Base-by-base conservation (phyloP, 2,888 invertebrate genomes). In the Cosmopolites sordidus region DNA sequence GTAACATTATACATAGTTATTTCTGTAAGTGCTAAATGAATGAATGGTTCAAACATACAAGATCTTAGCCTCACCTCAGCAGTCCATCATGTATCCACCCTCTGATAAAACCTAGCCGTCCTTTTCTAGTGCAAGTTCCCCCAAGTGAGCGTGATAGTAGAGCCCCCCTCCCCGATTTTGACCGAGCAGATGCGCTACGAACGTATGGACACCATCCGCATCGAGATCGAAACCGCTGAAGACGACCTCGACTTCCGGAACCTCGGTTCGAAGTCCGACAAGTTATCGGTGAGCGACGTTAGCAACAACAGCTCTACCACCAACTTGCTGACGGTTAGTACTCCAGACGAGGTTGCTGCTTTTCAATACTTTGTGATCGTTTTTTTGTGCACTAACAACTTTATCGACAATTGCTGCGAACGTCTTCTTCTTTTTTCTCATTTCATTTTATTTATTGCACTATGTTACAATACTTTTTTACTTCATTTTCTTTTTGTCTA, bases 121-220 rank as follows among this genome's bases (percentile, higher is more conserved):
- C 51, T 56, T 53, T 64, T 61, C 58, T 64, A 63, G 72, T 66
- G 66, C 61, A 65, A 66, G 58, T 69, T 81, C 73, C 85, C 86
- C 58, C 82, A 81, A 76, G 84, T 86, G 54, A 83, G 83, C 71
- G 86, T 87, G 37, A 82, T 87, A 43, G 84, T 87, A 37, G 84
- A 87, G 68, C 87, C 87, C 58, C 87, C 87, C 39, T 87, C 87
- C 48, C 86, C 87, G 42, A 80, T 84, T 55, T 78, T 81, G 65
- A 82, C 82, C 61, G 83, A 85, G 62, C 65, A 66, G 49, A 61
- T 65, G 54, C 64, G 66, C 52, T 56, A 61, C 33, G 69, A 72
- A 56, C 66, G 70, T 11, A 60, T 70, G 52, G 70, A 69, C 49
- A 69, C 51, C 17, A 65, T 71, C 45, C 65, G 67, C 39, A 65